Percentiles rank a stretch among this genome's conserved stretches.
phyloP scores from a whole-genome alignment of 2,113 vertebrate genomes.

The Cricetomys ansorgei region DNA sequence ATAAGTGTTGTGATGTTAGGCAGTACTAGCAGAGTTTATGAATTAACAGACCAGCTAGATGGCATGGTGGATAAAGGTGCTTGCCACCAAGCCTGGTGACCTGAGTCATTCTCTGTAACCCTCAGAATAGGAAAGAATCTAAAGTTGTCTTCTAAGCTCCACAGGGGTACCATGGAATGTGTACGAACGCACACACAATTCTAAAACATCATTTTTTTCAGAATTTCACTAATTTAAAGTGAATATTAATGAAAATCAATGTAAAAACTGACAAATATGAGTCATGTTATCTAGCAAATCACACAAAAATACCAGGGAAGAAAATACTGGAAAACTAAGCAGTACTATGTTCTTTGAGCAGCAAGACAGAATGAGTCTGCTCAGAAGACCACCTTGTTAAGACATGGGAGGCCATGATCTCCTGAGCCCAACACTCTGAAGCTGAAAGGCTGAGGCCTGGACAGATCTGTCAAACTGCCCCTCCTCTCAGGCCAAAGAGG shows the following conservation, averaged over 20 bases:
- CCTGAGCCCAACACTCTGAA: neutral
- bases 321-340: conserved; percentile 4
- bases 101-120: neutral
- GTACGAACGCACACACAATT: neutral
- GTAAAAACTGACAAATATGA: neutral
- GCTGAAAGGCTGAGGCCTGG: neutral
- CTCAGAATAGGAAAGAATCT: neutral
- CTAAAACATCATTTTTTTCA: neutral
- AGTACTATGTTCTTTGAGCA: neutral
- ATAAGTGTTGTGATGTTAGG: neutral
- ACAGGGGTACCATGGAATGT: neutral
- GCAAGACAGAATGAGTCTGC: neutral
- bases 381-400: neutral
- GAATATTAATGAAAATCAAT: neutral
- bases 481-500: neutral
- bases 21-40: neutral
- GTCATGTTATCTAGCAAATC: neutral
- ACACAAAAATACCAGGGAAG: neutral
- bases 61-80: neutral
- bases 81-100: neutral
- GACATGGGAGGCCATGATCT: neutral
- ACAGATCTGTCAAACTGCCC: neutral
- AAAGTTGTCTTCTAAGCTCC: neutral
- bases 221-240: neutral
- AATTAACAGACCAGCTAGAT: neutral